Conservation (phyloP, 2,113 vertebrate genomes). For the Pogonocichla stellata region DNA sequence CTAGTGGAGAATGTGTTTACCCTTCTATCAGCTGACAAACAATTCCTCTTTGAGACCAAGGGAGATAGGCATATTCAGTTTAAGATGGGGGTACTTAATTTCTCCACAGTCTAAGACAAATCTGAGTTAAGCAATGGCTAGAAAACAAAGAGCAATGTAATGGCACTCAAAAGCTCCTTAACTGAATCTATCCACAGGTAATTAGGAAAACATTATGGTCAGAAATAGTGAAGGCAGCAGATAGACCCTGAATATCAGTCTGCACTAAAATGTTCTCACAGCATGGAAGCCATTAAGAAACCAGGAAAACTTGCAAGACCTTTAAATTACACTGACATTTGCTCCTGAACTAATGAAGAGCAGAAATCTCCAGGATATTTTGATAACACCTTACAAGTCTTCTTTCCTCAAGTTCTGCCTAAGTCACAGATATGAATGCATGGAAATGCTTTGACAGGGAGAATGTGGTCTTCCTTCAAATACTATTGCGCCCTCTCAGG, state of each 20-base stretch:
- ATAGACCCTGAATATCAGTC: background rate
- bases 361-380: background rate
- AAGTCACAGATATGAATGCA: background rate
- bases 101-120: background rate
- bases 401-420: background rate
- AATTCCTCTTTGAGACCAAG: background rate
- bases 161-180: background rate
- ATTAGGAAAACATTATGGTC: background rate
- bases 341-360: background rate
- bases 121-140: background rate
- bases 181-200: background rate
- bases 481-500: background rate
- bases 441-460: background rate
- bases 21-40: background rate
- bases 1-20: background rate
- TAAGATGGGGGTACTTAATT: background rate
- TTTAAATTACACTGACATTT: background rate
- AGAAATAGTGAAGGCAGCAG: background rate
- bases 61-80: background rate
- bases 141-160: background rate
- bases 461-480: background rate
- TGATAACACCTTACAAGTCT: background rate
- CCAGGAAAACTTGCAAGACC: background rate
- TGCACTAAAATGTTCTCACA: background rate
- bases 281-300: background rate